These are phyloP conservation scores for Lindbergichthys nudifrons DNA, from an alignment of 2,797 vertebrate genomes.

Conservation along the genomic window DNA sequence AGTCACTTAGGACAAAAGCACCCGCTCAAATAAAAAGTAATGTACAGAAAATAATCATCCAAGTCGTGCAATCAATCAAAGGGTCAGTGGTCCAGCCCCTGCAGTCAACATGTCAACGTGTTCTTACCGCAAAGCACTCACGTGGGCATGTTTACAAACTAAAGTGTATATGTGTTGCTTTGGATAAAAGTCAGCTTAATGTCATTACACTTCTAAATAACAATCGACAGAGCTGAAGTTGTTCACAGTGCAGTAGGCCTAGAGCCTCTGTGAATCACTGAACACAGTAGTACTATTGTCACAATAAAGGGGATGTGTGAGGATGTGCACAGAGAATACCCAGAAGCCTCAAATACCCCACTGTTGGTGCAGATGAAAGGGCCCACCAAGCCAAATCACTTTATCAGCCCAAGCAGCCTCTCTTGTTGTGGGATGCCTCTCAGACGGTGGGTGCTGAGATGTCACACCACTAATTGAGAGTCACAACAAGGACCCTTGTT, in stretches of 20 bases:
- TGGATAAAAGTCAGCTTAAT: too few species aligned
- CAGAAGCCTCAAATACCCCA: conserved; percentile 73
- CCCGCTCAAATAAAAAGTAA: too few species aligned
- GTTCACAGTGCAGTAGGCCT: conserved; percentile 22
- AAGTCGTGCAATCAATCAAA: too few species aligned
- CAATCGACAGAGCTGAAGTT: conserved; percentile 28
- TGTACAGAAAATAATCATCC: too few species aligned
- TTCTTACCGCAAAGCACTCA: too few species aligned
- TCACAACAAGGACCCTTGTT: conserved; percentile 78
- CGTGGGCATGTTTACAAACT: too few species aligned
- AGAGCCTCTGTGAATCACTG: conserved; percentile 41
- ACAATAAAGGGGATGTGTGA: conserved; percentile 69
- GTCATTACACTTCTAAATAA: conserved; percentile 2
- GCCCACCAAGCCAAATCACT: conserved; percentile 78
- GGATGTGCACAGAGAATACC: conserved; percentile 67
- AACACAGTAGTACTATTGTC: conserved; percentile 74
- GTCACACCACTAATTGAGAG: conserved; percentile 83
- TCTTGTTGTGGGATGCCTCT: conserved; percentile 75
- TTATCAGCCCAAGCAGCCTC: conserved; percentile 82
- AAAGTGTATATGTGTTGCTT: too few species aligned
- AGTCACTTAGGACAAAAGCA: too few species aligned
- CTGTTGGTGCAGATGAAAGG: conserved; percentile 77
- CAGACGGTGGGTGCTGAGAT: conserved; percentile 75
- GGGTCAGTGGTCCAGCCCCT: too few species aligned
- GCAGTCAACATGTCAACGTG: too few species aligned